phyloP scores from a whole-genome alignment of 2,797 vertebrate species.

The Chiroxiphia lanceolata region DNA sequence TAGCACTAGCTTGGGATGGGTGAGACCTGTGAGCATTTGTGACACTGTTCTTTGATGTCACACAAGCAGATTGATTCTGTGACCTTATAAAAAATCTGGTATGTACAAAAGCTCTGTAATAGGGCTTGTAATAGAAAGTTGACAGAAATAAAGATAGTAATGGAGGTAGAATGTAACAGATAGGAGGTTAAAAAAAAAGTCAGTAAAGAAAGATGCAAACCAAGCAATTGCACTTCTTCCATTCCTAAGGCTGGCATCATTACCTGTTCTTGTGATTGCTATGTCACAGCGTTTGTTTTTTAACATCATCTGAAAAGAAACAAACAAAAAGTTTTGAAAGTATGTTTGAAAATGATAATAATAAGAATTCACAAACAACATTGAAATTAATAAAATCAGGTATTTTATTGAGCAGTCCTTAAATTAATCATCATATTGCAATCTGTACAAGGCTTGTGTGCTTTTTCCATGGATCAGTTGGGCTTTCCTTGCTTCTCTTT shows the following conservation, averaged over 20 bases:
- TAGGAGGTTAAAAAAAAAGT: background rate
- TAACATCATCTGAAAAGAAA: background rate
- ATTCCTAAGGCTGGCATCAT: background rate
- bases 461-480: background rate
- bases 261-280: background rate
- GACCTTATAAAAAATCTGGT: background rate
- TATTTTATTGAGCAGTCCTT: background rate
- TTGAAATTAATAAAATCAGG: background rate
- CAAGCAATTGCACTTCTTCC: background rate
- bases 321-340: background rate
- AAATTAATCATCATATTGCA: background rate
- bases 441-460: background rate
- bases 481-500: background rate
- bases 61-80: constrained; percentile 2
- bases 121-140: background rate
- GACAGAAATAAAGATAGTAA: background rate
- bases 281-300: background rate
- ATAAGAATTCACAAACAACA: background rate
- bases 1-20: background rate
- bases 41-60: background rate
- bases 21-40: background rate
- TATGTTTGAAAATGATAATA: background rate
- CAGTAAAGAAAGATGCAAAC: background rate
- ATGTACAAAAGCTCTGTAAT: background rate
- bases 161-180: background rate